Conservation (phyloP, 2,113 vertebrate genomes). For the Ceratotherium simum region DNA sequence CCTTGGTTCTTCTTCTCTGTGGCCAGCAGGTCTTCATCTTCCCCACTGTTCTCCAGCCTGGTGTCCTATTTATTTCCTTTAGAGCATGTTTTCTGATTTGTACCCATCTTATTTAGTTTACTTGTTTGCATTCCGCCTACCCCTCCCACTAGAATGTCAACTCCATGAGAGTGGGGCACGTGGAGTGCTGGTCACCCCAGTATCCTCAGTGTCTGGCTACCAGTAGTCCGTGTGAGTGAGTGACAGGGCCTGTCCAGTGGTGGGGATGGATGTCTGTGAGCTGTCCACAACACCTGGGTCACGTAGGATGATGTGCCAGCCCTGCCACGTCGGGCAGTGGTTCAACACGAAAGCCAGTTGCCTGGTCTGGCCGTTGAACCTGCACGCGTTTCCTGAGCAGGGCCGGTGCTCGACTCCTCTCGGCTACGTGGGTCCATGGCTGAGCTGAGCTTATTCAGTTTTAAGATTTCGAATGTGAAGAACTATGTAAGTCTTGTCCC, state of each 20-base stretch:
- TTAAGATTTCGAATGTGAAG: not conserved
- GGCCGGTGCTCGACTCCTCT: not conserved
- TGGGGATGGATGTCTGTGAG: not conserved
- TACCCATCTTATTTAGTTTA: not conserved
- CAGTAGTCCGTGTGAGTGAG: not conserved
- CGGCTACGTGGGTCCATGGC: rapidly evolving
- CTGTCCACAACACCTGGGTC: rapidly evolving
- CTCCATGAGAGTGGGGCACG: not conserved
- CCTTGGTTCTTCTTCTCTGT: too few species aligned
- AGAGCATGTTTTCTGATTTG: not conserved
- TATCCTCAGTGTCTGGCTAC: not conserved
- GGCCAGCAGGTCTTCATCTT: not conserved
- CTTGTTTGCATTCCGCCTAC: not conserved
- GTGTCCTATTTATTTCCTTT: not conserved
- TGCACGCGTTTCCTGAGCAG: not conserved
- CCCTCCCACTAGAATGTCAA: not conserved
- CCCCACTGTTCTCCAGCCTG: not conserved
- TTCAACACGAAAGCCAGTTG: not conserved
- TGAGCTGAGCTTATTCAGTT: not conserved
- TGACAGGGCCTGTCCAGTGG: not conserved
- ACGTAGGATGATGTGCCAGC: rapidly evolving
- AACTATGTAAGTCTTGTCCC: not conserved
- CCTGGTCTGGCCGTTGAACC: too few species aligned
- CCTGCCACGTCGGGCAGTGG: rapidly evolving
- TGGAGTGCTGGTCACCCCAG: too few species aligned